Conservation (phyloP, 1,140 invertebrate species). For the Agrilus planipennis region DNA sequence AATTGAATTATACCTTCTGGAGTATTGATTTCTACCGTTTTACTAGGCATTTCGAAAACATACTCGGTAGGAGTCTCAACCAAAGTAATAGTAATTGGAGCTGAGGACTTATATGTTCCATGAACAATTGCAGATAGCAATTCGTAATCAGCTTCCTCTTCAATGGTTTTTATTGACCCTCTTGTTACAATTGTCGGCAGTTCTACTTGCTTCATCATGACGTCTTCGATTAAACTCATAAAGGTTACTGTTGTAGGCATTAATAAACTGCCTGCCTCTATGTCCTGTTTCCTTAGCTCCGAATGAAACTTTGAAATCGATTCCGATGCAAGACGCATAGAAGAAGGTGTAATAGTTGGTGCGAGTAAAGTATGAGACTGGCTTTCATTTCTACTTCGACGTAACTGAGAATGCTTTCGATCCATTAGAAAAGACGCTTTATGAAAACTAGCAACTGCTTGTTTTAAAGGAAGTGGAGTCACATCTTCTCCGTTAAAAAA, state of each 20-base stretch:
- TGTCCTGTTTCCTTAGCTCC: slow-evolving; percentile 8
- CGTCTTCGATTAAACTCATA: not conserved
- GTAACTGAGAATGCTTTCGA: no score
- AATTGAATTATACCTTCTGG: slow-evolving; percentile 40
- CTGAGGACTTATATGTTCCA: slow-evolving; percentile 21
- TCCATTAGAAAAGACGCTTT: no score
- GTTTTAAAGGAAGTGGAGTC: slow-evolving; percentile 22
- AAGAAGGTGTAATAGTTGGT: not conserved
- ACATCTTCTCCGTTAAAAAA: slow-evolving; percentile 20
- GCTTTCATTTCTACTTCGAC: slow-evolving; percentile 15
- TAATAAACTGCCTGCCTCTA: slow-evolving; percentile 1
- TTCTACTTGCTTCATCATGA: not conserved
- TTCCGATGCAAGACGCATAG: not conserved
- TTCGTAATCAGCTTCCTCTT: not conserved
- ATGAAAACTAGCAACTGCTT: no score
- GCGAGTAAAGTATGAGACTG: slow-evolving; percentile 1
- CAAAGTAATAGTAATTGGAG: slow-evolving; percentile 45
- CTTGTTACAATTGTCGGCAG: not conserved
- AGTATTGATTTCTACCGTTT: slow-evolving; percentile 45
- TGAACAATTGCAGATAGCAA: no score
- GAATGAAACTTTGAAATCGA: slow-evolving; percentile 6
- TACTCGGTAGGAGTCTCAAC: slow-evolving; percentile 53
- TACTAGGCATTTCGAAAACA: slow-evolving; percentile 49
- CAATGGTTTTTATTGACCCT: not conserved
- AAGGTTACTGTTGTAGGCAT: not conserved